A percentile compares a stretch with the other conserved stretches of the same genome.
phyloP scores from a whole-genome alignment of 1,140 invertebrate species.

The Colletes latitarsis region DNA sequence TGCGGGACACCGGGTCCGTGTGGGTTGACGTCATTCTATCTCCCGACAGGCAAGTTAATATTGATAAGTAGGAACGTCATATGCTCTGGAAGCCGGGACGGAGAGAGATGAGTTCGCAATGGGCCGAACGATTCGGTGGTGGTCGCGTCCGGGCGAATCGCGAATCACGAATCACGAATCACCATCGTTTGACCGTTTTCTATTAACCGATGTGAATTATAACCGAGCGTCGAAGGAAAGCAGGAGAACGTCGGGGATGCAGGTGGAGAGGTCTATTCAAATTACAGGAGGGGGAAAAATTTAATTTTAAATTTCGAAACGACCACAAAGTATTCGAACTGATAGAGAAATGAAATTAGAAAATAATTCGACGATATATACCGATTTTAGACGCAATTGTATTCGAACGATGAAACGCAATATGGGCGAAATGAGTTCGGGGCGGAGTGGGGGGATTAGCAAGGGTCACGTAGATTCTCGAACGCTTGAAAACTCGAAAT shows the following conservation, averaged over 20 bases:
- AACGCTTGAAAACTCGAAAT: conserved; percentile 23
- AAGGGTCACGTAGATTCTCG: conserved; percentile 20
- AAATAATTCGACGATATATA: too few relatives aligned
- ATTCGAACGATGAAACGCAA: neutral
- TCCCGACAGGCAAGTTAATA: conserved; percentile 73
- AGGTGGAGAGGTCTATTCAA: too few relatives aligned
- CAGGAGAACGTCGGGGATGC: too few relatives aligned
- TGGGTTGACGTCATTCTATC: conserved; percentile 73
- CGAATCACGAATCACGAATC: neutral
- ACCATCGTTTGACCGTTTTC: neutral
- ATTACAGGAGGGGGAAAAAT: too few relatives aligned
- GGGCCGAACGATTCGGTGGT: neutral
- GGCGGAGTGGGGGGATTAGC: neutral
- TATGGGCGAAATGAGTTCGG: conserved; percentile 14
- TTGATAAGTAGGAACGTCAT: conserved; percentile 72
- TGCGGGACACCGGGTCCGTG: conserved; percentile 66
- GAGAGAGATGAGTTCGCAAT: conserved; percentile 15
- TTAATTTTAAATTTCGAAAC: too few relatives aligned
- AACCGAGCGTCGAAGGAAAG: too few relatives aligned
- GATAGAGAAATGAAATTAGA: too few relatives aligned
- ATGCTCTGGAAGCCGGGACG: conserved; percentile 32
- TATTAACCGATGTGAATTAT: too few relatives aligned
- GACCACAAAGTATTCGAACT: neutral
- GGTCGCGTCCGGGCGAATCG: neutral
- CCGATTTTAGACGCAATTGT: too few relatives aligned